Evolutionary conservation across 2,113 vertebrate genomes (phyloP), one percentile per base, ranked within the genome.

Genomic region (Corythaixoides concolor): DNA sequence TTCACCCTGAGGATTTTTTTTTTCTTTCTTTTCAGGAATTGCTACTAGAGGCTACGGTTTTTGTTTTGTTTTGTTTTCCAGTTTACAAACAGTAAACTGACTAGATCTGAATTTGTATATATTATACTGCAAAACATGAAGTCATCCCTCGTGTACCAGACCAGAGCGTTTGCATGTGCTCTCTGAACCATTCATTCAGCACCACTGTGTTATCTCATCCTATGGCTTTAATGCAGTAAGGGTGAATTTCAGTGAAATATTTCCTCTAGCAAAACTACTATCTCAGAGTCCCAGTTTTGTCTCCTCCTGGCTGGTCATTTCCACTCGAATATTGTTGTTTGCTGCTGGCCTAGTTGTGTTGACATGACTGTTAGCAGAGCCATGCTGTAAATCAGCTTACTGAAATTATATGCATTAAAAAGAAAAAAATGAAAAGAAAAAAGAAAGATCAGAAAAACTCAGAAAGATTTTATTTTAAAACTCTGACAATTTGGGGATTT

Each of bases 71-170:
- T 93, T 67, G 43, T 68, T 95, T 93, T 95, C n/a, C 76, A 94
- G 59, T 66, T 77, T 96, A 47, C 41, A 37, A 95, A 82, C 35
- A 97, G 28, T 89, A 97, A 95, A 96, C 59, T 95, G 89, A 94
- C 84, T 93, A 86, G 88, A 82, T 75, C 78, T 58, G 85, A 96
- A 95, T 95, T 26, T 43, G 59, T 85, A 52, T 76, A 47, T 62
- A 27, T 88, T 89, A 33, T 72, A 58, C 75, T 45, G 49, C 43
- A 91, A 87, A 95, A 75, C 21, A 73, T 78, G 92, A 97, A 83
- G 4, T 1, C 2, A 63, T 74, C 53, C 32, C 41, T 91, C 66
- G 37, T 12, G 24, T 67, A 88, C 11, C 60, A 68, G 39, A 22
- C 8, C 9, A 91, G 55, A 87, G 21, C 33, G 47, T 73, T 80